A percentile compares a stretch with the other conserved stretches of the same genome.
phyloP scores from a whole-genome alignment of 2,888 invertebrate species.

The Orthonevra nobilis region DNA sequence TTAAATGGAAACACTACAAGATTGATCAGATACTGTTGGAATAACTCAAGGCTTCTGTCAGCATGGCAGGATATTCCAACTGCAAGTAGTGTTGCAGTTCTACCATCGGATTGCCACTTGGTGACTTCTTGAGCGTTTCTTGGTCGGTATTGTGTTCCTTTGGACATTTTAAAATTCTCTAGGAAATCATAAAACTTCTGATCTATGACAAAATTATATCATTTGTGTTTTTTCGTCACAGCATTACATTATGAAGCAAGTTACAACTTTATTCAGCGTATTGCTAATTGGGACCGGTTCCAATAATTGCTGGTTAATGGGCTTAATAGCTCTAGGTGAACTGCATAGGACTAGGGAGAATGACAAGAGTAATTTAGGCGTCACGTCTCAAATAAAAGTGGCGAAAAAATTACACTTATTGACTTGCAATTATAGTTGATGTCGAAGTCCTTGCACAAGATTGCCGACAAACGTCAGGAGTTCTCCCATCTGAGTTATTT shows the following conservation, averaged over 20 bases:
- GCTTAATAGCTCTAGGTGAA: constrained; percentile 62
- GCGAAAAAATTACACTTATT: constrained; percentile 51
- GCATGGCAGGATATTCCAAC: constrained; percentile 33
- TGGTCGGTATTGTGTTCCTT: constrained; percentile 33
- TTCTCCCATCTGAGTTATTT: too few relatives aligned
- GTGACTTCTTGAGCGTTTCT: background rate
- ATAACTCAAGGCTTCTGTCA: constrained; percentile 55
- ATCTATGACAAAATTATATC: constrained; percentile 61
- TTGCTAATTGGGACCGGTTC: constrained; percentile 54
- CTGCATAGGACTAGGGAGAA: constrained; percentile 21
- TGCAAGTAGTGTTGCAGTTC: background rate
- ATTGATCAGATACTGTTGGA: constrained; percentile 55
- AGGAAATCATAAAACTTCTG: constrained; percentile 69
- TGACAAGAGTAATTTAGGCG: constrained; percentile 54
- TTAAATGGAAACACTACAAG: constrained; percentile 62
- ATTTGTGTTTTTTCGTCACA: constrained; percentile 3
- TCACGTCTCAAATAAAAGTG: constrained; percentile 54
- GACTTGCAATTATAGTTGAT: constrained; percentile 61
- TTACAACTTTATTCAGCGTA: constrained; percentile 55
- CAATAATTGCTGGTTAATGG: constrained; percentile 64
- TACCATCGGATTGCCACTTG: constrained; percentile 17
- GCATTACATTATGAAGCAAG: constrained; percentile 24
- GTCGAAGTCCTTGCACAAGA: constrained; percentile 8
- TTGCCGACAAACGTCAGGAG: too few relatives aligned
- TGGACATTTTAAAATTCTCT: constrained; percentile 57